Evolutionary conservation across 2,888 invertebrate genomes (phyloP), one percentile per base, ranked within the genome.

Genomic region (Limenitis camilla): DNA sequence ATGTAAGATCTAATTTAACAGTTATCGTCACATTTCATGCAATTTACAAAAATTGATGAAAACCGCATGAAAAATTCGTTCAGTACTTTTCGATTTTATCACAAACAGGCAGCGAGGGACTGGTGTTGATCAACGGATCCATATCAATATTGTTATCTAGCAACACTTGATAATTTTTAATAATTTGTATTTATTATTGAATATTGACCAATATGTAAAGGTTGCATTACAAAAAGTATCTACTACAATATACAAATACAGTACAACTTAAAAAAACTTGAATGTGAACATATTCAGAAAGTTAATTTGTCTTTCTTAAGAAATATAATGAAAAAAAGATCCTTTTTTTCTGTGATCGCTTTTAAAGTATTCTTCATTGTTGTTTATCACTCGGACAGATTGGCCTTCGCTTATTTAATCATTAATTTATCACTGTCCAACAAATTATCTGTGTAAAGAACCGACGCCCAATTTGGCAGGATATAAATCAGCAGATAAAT

Each of bases 401-500:
- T 77, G 77, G 76, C 71, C 81, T 73, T 61, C 69, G 75, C 69
- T 81, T 83, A 81, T 81, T 81, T 79, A 74, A 71, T 79, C 78
- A 78, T 78, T 82, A 81, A 85, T 86, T 82, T 78, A 72, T 83
- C 82, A 78, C 71, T 79, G 81, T 81, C 79, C 66, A 53, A 67
- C 67, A 72, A 78, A 81, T 82, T 79, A 77, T 78, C 75, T 71
- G 70, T 69, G 67, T 66, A 64, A 49, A 49, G 48, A 49, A 40
- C 50, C 48, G 55, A 29, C 44, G 42, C 39, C 10, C 40, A 51
- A 62, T 64, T 59, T 59, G 45, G 43, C 46, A 31, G 32, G 28
- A 49, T 42, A 53, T 55, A 55, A 55, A 51, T 53, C 40, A 45
- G 38, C 30, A n/a, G 51, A 53, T 51, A 45, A 53, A 47, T 45